A percentile compares a stretch with the other conserved stretches of the same genome.
Conservation (phyloP, 2,113 vertebrate species). For the Eulemur macaco region DNA sequence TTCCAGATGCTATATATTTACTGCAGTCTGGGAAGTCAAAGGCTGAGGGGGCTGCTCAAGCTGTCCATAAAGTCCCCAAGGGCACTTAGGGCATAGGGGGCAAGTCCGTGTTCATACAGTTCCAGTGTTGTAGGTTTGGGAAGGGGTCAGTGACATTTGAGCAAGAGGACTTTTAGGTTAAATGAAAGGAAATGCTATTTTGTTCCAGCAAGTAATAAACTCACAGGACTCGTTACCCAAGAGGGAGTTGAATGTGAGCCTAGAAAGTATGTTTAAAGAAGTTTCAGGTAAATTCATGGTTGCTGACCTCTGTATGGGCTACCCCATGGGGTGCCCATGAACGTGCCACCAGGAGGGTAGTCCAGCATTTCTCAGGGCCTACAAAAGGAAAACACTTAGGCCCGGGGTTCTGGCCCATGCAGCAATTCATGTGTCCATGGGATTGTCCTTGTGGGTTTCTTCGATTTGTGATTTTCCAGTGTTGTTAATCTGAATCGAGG, state of each 20-base stretch:
- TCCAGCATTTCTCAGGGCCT: background rate
- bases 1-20: slow-evolving; percentile 33
- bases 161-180: background rate
- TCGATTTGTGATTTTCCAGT: background rate
- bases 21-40: slow-evolving; percentile 17
- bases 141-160: background rate
- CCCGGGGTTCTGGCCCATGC: background rate
- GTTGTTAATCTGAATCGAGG: background rate
- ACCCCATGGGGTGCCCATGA: background rate
- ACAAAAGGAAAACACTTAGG: background rate
- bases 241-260: background rate
- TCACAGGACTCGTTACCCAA: background rate
- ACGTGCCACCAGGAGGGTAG: background rate
- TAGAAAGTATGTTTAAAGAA: background rate
- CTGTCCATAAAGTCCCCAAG: background rate
- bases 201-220: background rate
- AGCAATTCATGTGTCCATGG: background rate
- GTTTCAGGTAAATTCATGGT: background rate
- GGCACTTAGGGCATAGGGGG: background rate
- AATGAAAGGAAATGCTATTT: background rate
- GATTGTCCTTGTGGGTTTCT: background rate
- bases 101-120: background rate
- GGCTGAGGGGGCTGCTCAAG: background rate
- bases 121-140: fast-evolving
- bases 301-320: background rate